Evolutionary conservation across 2,888 invertebrate species (phyloP).

Genomic region (Papilio protenor): DNA sequence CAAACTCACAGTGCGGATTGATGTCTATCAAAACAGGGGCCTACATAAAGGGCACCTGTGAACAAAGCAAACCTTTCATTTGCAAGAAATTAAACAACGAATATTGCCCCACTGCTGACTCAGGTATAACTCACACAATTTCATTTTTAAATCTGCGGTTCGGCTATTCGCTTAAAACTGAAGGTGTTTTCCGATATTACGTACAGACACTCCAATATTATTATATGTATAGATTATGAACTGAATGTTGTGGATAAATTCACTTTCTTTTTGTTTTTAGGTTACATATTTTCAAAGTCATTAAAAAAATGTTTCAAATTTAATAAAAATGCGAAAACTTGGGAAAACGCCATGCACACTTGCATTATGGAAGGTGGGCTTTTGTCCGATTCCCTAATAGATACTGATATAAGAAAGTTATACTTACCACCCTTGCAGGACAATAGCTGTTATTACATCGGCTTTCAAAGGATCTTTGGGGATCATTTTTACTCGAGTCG

Average conservation of each 20-base stretch:
- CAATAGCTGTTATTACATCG: constrained; percentile 1
- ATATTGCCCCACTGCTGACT: constrained; percentile 50
- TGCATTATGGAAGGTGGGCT: constrained; percentile 53
- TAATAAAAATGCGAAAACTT: constrained; percentile 46
- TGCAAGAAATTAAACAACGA: constrained; percentile 51
- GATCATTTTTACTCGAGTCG: constrained; percentile 7
- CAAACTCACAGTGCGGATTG: constrained; percentile 22
- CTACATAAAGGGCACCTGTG: constrained; percentile 42
- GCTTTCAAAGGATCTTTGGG: constrained; percentile 8
- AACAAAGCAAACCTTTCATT: constrained; percentile 44
- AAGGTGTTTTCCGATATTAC: too few relatives aligned
- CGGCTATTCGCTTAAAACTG: too few relatives aligned
- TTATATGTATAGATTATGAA: too few relatives aligned
- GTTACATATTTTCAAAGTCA: constrained; percentile 48
- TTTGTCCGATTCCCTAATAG: constrained; percentile 44
- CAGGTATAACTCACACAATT: constrained; percentile 42
- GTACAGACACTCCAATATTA: too few relatives aligned
- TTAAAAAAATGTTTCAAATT: constrained; percentile 52
- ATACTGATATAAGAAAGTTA: constrained; percentile 25
- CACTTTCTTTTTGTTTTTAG: constrained; percentile 45
- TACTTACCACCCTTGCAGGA: not conserved
- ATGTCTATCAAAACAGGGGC: constrained; percentile 47
- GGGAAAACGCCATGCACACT: constrained; percentile 50
- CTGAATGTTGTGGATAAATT: not conserved
- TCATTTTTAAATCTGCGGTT: too few relatives aligned